phyloP scores from a whole-genome alignment of 2,888 invertebrate genomes.

The Amorpha juglandis region DNA sequence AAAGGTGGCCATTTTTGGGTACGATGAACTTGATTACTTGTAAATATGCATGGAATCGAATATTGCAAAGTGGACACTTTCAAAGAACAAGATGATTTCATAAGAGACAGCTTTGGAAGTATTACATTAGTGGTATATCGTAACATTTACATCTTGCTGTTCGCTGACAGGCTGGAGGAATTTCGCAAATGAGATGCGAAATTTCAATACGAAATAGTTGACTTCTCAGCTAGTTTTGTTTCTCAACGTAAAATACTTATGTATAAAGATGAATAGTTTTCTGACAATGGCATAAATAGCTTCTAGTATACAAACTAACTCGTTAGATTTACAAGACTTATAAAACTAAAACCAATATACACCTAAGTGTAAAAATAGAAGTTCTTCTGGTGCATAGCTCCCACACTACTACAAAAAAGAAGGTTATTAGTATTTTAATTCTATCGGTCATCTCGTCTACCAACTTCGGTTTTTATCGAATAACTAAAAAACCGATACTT shows the following conservation, averaged over 20 bases:
- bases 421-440: too few species aligned
- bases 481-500: too few species aligned
- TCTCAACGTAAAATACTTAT: neutral
- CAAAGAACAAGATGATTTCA: conserved; percentile 23
- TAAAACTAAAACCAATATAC: too few species aligned
- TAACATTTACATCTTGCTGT: conserved; percentile 2
- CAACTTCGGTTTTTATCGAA: too few species aligned
- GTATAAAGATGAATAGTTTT: neutral
- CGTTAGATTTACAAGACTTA: too few species aligned
- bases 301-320: too few species aligned
- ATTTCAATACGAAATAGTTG: neutral
- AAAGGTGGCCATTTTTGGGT: neutral
- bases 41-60: conserved; percentile 5
- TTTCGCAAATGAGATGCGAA: conserved; percentile 21
- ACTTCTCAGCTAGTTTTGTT: neutral
- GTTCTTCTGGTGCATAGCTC: too few species aligned
- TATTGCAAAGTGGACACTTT: conserved; percentile 6
- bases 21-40: neutral
- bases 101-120: conserved; percentile 10
- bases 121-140: conserved; percentile 11
- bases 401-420: too few species aligned
- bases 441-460: too few species aligned
- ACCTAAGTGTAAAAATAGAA: too few species aligned
- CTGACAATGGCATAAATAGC: too few species aligned
- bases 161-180: conserved; percentile 10